Conservation (phyloP, 2,113 vertebrate species). For the Ctenodactylus gundi region DNA sequence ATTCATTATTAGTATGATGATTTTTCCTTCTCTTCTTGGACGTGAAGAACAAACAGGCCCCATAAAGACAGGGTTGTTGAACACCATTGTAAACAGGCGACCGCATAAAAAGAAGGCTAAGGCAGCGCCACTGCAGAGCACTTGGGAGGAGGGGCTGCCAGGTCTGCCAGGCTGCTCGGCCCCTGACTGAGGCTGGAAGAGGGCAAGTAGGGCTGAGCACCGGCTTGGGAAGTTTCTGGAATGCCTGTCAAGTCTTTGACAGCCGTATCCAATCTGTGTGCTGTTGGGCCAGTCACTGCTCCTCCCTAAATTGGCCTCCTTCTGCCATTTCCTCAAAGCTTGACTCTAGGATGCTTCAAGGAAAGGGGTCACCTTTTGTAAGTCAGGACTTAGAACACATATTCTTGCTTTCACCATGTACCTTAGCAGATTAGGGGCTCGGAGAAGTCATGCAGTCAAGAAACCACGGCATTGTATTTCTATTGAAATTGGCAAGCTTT, state of each 20-base stretch:
- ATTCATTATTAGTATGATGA: constrained; percentile 68
- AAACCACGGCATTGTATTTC: neutral
- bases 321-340: neutral
- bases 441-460: neutral
- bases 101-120: constrained; percentile 42
- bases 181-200: neutral
- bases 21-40: constrained; percentile 75
- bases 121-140: constrained; percentile 36
- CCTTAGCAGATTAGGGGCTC: neutral
- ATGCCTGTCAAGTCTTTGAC: neutral
- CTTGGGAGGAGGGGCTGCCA: neutral
- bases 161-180: neutral
- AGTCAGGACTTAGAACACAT: neutral
- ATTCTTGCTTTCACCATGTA: neutral
- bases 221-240: neutral
- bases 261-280: neutral
- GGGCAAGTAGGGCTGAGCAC: fast-evolving
- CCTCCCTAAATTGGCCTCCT: neutral
- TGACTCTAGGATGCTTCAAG: neutral
- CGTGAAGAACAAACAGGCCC: constrained; percentile 74
- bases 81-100: constrained; percentile 72
- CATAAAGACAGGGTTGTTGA: constrained; percentile 74
- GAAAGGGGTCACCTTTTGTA: neutral
- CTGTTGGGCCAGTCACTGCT: neutral
- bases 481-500: neutral